Evolutionary conservation across 2,888 invertebrate genomes (phyloP).

Genomic region (Drosophila helvetica): DNA sequence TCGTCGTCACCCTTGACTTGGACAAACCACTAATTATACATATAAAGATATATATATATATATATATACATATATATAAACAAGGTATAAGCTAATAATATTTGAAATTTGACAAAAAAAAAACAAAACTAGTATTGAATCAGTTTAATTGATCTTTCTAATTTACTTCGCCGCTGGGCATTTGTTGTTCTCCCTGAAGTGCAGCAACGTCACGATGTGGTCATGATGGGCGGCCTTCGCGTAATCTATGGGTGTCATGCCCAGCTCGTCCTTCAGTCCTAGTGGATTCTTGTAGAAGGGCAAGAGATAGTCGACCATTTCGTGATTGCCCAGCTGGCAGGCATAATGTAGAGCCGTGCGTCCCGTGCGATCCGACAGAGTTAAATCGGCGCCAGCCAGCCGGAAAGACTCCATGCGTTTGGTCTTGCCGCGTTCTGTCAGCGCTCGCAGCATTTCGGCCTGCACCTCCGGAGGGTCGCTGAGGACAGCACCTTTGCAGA

Average conservation of each 20-base stretch:
- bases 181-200: slow-evolving; percentile 13
- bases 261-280: slow-evolving; percentile 85
- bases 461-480: slow-evolving; percentile 85
- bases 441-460: slow-evolving; percentile 88
- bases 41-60: slow-evolving; percentile 36
- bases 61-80: slow-evolving; percentile 59
- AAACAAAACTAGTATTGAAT: not conserved
- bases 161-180: slow-evolving; percentile 13
- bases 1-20: slow-evolving; percentile 60
- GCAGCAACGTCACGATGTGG: slow-evolving; percentile 41
- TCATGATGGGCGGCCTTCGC: slow-evolving; percentile 79
- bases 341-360: slow-evolving; percentile 90
- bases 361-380: slow-evolving; percentile 86
- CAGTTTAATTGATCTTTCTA: slow-evolving; percentile 1
- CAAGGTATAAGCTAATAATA: slow-evolving; percentile 73
- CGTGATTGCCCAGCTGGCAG: slow-evolving; percentile 85
- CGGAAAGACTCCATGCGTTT: slow-evolving; percentile 86
- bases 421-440: slow-evolving; percentile 86
- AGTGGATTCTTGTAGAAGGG: slow-evolving; percentile 83
- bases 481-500: slow-evolving; percentile 90
- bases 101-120: slow-evolving; percentile 72
- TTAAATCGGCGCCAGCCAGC: slow-evolving; percentile 88
- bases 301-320: slow-evolving; percentile 85
- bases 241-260: slow-evolving; percentile 86
- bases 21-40: slow-evolving; percentile 57